Base-by-base conservation (phyloP, 2,888 invertebrate genomes). In the Syritta pipiens region DNA sequence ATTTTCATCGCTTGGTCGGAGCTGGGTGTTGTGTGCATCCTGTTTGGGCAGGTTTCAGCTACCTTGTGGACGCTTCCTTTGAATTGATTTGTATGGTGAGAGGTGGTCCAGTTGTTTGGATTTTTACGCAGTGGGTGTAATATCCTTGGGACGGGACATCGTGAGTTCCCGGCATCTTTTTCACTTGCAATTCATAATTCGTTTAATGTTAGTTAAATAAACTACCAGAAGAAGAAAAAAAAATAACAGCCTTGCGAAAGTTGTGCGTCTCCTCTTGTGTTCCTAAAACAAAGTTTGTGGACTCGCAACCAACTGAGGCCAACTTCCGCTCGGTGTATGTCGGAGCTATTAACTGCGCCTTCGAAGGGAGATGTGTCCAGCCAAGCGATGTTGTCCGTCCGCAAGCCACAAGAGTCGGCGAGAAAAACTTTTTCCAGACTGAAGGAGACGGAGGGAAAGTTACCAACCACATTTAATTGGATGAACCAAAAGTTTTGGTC, bases 11-110 rank as follows among this genome's bases (percentile, higher is more conserved):
- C 74, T 68, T 79, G 74, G 74, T 68, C 49, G 49, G 62, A 28
- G 40, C 37, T 28, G 37, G 49, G 12, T 55, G 12, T 2, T 12
- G 32, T 60, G 67, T 40, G 51, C 74, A 74, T 82, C 82, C 83
- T 84, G 84, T 84, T 84, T 84, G 83, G 84, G 82, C 83, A 84
- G 82, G 82, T 82, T 83, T 83, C 82, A 84, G 88, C 88, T 87
- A 87, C 87, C 85, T 85, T 85, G 83, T 85, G 87, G 85, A 79
- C 20, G n/a, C n/a, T n/a, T 65, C 37, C 48, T 40, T 53, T 9
- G 55, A 79, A 74, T 79, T 68, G 74, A 79, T 79, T 79, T 68
- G 74, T 26, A 57, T 79, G 74, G 74, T 49, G 46, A 72, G 26
- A 59, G n/a, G 55, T 65, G 60, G 51, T 55, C 19, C 20, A 67